phyloP scores from a whole-genome alignment of 2,113 vertebrate genomes.

The Parus major region DNA sequence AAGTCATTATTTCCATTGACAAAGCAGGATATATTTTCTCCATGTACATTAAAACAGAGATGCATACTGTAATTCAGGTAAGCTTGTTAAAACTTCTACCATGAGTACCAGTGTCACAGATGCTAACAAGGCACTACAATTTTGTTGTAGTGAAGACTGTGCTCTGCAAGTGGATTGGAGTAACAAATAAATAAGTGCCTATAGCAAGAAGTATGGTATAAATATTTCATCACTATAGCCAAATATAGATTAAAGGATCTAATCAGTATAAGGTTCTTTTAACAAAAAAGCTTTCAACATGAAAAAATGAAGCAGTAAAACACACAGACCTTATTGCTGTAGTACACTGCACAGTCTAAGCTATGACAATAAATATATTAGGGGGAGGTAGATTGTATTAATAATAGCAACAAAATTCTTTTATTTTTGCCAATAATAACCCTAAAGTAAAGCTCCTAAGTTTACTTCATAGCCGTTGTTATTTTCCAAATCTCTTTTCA shows the following conservation, averaged over 20 bases:
- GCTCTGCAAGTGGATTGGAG: not conserved
- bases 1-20: not conserved
- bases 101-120: not conserved
- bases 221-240: constrained; percentile 35
- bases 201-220: constrained; percentile 1
- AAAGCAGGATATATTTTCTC: not conserved
- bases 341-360: not conserved
- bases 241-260: constrained; percentile 58
- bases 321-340: not conserved
- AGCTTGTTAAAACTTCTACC: not conserved
- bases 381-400: constrained; percentile 33
- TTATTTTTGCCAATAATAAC: constrained; percentile 46
- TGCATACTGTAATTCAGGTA: not conserved
- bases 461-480: constrained; percentile 24
- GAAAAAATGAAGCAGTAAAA: constrained; percentile 12
- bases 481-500: constrained; percentile 73
- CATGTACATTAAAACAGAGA: not conserved
- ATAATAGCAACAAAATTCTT: constrained; percentile 25
- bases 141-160: not conserved
- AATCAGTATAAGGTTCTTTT: constrained; percentile 25
- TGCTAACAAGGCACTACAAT: not conserved
- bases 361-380: constrained; percentile 43
- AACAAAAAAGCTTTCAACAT: constrained; percentile 65
- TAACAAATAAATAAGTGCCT: constrained; percentile 35
- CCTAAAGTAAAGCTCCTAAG: constrained; percentile 58